These are phyloP conservation scores for Mus pahari DNA, from an alignment of 2,113 vertebrate genomes.

Conservation along the genomic window DNA sequence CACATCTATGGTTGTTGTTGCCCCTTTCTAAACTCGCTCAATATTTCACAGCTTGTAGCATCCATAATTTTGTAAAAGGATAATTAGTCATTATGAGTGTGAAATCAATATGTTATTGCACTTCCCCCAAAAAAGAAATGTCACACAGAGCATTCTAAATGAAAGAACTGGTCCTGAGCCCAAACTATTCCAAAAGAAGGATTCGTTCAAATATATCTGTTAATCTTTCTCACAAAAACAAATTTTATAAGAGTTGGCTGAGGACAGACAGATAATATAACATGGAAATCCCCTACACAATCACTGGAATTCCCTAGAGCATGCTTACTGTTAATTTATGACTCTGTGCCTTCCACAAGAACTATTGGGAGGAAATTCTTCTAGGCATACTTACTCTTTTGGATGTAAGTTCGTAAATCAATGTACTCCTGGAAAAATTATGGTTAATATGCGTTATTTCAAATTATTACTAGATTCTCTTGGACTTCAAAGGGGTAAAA, in stretches of 20 bases:
- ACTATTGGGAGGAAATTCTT: slow-evolving; percentile 65
- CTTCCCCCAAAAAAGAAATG: slow-evolving; percentile 34
- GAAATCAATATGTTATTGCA: slow-evolving; percentile 52
- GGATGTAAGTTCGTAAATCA: slow-evolving; percentile 68
- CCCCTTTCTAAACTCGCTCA: slow-evolving; percentile 20
- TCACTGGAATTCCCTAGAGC: slow-evolving; percentile 61
- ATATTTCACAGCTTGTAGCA: slow-evolving; percentile 52
- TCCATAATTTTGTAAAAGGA: slow-evolving; percentile 13
- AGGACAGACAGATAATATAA: slow-evolving; percentile 64
- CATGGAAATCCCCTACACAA: slow-evolving; percentile 57
- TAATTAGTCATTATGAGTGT: slow-evolving; percentile 49
- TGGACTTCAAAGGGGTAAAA: not conserved
- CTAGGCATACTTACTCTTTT: slow-evolving; percentile 30
- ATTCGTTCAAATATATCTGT: slow-evolving; percentile 70
- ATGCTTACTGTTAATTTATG: slow-evolving; percentile 48
- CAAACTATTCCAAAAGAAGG: slow-evolving; percentile 60
- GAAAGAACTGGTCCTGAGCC: slow-evolving; percentile 54
- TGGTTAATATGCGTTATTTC: slow-evolving; percentile 33
- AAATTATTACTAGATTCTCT: slow-evolving; percentile 41
- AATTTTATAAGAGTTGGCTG: slow-evolving; percentile 71
- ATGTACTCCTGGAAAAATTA: slow-evolving; percentile 50
- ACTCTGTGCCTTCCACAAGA: slow-evolving; percentile 71
- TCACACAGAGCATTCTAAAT: slow-evolving; percentile 58
- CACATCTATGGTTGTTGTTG: not conserved
- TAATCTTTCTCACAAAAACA: slow-evolving; percentile 75